Evolutionary conservation across 2,113 vertebrate species (phyloP), one percentile per base, ranked within the genome.

Genomic region (Syngnathoides biaculeatus): DNA sequence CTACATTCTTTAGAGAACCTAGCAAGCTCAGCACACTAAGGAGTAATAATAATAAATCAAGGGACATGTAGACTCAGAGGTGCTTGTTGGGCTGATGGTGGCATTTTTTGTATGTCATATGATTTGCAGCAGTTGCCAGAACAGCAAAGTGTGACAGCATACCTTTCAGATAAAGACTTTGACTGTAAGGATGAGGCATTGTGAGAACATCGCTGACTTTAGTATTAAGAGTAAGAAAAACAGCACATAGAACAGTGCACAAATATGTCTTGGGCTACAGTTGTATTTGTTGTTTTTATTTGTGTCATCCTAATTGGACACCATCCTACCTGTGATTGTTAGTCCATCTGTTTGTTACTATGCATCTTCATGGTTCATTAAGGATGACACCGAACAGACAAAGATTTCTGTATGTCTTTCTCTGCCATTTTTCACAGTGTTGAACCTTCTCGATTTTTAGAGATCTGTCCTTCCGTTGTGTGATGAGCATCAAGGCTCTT

Each of bases 21-120:
- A 48, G 24, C 45, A 35, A 52, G 63, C 63, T 65, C 47, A 52
- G 63, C 63, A 50, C 63, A 65, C 20, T 30, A 50, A 47, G 45
- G 63, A 50, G 26, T 27, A n/a, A 65, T 35, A 50, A 48, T 64
- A 65, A 65, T 65, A 20, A 65, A 48, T 65, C 45, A 30, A 65
- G 63, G 45, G 42, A 50, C 45, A 52, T n/a, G 47, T 48, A 38
- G 45, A 35, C 63, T 20, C 63, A 50, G 45, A 65, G 45, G 63
- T 30, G 63, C 19, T 38, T 14, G 63, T n/a, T 52, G 63, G 45
- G 63, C 26, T 50, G 63, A n/a, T 38, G 63, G 19, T 50, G 45
- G 63, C 47, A 50, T 19, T 65, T 64, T 64, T 30, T 30, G 43
- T 13, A 64, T 26, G 42, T 47, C 26, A 47, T 22, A 64, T 50